Conservation (phyloP, 2,113 vertebrate species). For the Oncorhynchus clarkii region DNA sequence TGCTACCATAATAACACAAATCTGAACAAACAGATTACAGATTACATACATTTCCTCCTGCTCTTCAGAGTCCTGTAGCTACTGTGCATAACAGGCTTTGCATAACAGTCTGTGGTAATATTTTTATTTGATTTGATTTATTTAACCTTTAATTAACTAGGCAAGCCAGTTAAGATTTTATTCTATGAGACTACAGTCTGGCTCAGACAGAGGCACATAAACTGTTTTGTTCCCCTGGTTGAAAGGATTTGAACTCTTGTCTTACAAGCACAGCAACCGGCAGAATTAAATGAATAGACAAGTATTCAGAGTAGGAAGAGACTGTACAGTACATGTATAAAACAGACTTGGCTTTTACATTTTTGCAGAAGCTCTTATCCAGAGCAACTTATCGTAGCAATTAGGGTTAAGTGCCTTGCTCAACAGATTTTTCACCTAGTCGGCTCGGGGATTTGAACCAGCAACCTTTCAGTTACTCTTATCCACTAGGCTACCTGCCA, state of each 20-base stretch:
- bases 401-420: no score
- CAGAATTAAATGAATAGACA: not conserved
- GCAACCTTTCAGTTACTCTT: no score
- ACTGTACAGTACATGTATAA: no score
- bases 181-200: not conserved
- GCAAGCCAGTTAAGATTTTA: no score
- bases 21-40: not conserved
- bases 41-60: not conserved
- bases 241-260: constrained; percentile 4
- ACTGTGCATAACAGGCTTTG: constrained; percentile 10
- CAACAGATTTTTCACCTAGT: no score
- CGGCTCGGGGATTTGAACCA: no score
- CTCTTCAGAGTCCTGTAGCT: not conserved
- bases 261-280: constrained; percentile 9
- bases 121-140: not conserved
- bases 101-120: constrained; percentile 21
- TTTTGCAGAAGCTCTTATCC: no score
- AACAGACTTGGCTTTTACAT: no score
- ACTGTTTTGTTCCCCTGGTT: constrained; percentile 13
- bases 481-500: no score
- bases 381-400: no score
- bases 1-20: not conserved
- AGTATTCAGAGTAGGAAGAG: no score
- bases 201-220: not conserved
- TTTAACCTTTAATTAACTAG: no score